phyloP scores from a whole-genome alignment of 2,888 invertebrate genomes.

The Pogonocherus hispidulus region DNA sequence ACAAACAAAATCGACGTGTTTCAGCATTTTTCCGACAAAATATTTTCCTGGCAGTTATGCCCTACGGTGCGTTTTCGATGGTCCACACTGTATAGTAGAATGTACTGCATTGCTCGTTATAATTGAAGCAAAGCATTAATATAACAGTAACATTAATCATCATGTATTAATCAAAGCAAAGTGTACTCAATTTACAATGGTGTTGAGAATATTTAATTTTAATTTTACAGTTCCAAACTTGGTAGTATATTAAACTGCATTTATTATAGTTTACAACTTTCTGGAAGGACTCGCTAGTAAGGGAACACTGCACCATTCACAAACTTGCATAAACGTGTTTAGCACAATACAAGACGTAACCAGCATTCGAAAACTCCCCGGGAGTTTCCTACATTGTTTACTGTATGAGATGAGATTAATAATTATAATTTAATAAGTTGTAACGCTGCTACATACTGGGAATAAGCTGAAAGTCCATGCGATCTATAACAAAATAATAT shows the following conservation, averaged over 20 bases:
- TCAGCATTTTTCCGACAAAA: too few species aligned
- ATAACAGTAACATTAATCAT: too few species aligned
- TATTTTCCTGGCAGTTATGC: too few species aligned
- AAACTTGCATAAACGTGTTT: conserved; percentile 6
- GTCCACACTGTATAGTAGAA: too few species aligned
- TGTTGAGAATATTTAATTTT: background rate
- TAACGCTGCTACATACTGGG: background rate
- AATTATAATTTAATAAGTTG: conserved; percentile 8
- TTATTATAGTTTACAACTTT: background rate
- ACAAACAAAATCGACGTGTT: too few species aligned
- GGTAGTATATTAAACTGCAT: background rate
- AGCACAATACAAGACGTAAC: background rate
- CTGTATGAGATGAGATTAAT: conserved; percentile 1
- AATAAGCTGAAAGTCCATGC: background rate
- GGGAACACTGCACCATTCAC: background rate
- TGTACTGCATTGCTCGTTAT: too few species aligned
- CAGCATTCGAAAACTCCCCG: background rate
- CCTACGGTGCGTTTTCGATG: too few species aligned
- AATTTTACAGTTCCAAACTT: background rate
- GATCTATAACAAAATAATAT: background rate
- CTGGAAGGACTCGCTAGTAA: background rate
- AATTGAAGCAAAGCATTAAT: too few species aligned
- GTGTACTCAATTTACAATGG: too few species aligned
- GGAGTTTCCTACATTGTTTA: background rate
- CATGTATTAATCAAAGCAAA: too few species aligned